phyloP scores from a whole-genome alignment of 2,797 vertebrate genomes.

The Sebastes kiyomatsui region DNA sequence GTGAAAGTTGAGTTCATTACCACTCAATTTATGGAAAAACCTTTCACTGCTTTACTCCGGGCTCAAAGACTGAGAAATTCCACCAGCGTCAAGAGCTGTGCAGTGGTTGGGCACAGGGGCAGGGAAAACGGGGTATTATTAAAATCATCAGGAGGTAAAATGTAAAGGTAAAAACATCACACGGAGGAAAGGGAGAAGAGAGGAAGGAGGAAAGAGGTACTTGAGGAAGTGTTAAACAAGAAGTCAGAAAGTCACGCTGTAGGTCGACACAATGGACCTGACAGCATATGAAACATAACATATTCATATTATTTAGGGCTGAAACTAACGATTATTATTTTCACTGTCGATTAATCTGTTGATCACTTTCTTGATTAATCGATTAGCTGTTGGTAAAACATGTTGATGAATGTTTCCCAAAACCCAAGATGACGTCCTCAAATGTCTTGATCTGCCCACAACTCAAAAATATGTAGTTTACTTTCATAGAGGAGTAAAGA shows the following conservation, averaged over 20 bases:
- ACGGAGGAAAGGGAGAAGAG: background rate
- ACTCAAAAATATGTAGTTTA: too few relatives aligned
- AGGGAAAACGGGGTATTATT: background rate
- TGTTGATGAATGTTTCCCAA: too few relatives aligned
- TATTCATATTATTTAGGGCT: too few relatives aligned
- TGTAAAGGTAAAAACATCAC: slow-evolving; percentile 17
- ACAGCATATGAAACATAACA: background rate
- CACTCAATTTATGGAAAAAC: background rate
- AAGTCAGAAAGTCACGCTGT: background rate
- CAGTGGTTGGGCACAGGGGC: background rate
- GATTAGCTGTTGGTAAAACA: too few relatives aligned
- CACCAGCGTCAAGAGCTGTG: background rate
- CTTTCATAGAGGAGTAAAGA: too few relatives aligned
- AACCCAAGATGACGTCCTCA: too few relatives aligned
- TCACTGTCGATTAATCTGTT: too few relatives aligned
- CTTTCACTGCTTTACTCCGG: background rate
- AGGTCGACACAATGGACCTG: slow-evolving; percentile 24
- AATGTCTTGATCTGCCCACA: too few relatives aligned
- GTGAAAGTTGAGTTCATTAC: slow-evolving; percentile 10
- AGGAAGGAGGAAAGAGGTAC: background rate
- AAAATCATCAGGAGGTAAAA: slow-evolving; percentile 5
- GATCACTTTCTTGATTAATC: too few relatives aligned
- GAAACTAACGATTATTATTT: too few relatives aligned
- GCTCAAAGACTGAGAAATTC: background rate
- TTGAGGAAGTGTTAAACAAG: slow-evolving; percentile 3